Percentiles rank a stretch among this genome's conserved stretches.
phyloP scores from a whole-genome alignment of 2,797 vertebrate species.

The Lerista edwardsae region DNA sequence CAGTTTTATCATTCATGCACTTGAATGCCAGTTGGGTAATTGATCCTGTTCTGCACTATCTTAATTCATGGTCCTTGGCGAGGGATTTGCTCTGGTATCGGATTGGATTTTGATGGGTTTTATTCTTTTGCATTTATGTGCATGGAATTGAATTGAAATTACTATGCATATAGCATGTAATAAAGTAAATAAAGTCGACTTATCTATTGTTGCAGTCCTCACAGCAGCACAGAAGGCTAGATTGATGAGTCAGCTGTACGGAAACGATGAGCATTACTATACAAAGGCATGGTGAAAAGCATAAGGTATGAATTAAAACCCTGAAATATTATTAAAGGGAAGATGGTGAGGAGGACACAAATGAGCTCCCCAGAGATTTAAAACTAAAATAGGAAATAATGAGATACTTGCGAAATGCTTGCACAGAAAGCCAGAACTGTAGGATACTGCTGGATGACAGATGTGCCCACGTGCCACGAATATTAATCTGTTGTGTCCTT shows the following conservation, averaged over 20 bases:
- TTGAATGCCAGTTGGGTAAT: not conserved
- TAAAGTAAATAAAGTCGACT: no score
- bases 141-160: not conserved
- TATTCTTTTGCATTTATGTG: not conserved
- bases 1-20: not conserved
- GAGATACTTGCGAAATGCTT: not conserved
- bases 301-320: not conserved
- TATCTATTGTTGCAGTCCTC: not conserved
- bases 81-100: not conserved
- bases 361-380: not conserved
- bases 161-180: not conserved
- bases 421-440: not conserved
- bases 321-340: not conserved
- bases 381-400: not conserved
- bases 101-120: not conserved
- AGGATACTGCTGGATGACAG: not conserved
- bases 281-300: not conserved
- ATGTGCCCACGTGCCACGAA: no score
- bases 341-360: not conserved
- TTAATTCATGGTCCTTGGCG: not conserved
- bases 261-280: not conserved
- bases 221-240: not conserved
- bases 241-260: not conserved
- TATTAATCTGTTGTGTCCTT: no score
- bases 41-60: not conserved